Evolutionary conservation across 2,888 invertebrate genomes (phyloP).

Genomic region (Stegophylla sp.): DNA sequence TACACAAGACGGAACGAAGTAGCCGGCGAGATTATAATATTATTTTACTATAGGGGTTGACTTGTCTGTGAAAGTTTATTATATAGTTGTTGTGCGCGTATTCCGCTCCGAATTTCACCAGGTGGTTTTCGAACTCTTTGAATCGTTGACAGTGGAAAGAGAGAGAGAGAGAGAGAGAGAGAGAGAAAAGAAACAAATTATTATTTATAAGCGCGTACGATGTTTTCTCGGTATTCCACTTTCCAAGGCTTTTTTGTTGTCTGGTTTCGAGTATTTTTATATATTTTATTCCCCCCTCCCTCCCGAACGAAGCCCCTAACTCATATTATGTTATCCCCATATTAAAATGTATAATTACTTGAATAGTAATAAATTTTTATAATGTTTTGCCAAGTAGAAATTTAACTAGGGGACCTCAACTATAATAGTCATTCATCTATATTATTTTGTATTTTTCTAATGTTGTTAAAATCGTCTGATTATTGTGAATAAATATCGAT

Average conservation of each 20-base stretch:
- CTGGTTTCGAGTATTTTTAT: constrained; percentile 29
- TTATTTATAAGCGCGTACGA: constrained; percentile 6
- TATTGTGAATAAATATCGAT: neutral
- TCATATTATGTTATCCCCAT: neutral
- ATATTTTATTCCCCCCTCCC: too few relatives aligned
- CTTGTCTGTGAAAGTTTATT: constrained; percentile 39
- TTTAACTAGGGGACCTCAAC: neutral
- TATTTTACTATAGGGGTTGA: constrained; percentile 11
- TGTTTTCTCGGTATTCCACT: constrained; percentile 33
- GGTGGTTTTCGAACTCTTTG: neutral
- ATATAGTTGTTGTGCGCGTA: too few relatives aligned
- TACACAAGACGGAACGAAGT: constrained; percentile 23
- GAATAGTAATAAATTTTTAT: too few relatives aligned
- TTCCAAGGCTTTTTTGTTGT: constrained; percentile 8
- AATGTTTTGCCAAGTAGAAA: neutral
- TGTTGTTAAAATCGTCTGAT: neutral
- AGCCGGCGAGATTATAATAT: too few relatives aligned
- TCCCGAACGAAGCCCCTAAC: neutral
- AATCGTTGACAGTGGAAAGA: neutral
- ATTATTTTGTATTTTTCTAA: neutral
- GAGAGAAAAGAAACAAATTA: constrained; percentile 4
- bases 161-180: too few relatives aligned
- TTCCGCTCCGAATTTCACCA: neutral
- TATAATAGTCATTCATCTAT: neutral
- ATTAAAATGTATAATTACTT: too few relatives aligned